A percentile compares a stretch with the other conserved stretches of the same genome.
Conservation (phyloP, 2,888 invertebrate species). For the Scotopteryx bipunctaria region DNA sequence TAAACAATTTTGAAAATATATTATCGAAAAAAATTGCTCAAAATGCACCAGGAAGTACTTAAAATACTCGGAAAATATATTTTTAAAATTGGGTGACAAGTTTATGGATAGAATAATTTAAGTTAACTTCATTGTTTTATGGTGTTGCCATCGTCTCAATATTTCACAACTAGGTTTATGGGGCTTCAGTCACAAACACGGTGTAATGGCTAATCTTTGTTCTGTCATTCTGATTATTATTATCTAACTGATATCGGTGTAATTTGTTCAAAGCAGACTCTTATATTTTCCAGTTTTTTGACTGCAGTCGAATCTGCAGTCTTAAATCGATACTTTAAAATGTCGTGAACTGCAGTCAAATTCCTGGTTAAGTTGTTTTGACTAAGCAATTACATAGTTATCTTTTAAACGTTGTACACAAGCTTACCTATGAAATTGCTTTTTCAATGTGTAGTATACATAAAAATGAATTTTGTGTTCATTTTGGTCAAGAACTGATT, state of each 20-base stretch:
- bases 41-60: not conserved
- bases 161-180: conserved; percentile 70
- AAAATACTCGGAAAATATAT: conserved; percentile 40
- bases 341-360: conserved; percentile 3
- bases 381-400: conserved; percentile 18
- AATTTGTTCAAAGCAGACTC: conserved; percentile 19
- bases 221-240: conserved; percentile 65
- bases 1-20: conserved; percentile 42
- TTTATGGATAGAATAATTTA: conserved; percentile 49
- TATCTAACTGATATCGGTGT: conserved; percentile 38
- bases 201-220: conserved; percentile 79
- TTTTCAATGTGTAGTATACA: conserved; percentile 12
- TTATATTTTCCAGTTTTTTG: conserved; percentile 9
- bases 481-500: conserved; percentile 58
- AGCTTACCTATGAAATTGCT: conserved; percentile 15
- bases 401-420: not conserved
- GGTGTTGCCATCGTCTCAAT: conserved; percentile 74
- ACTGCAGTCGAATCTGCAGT: not conserved
- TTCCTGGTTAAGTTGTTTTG: conserved; percentile 32
- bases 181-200: conserved; percentile 77
- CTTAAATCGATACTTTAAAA: not conserved
- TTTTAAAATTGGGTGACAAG: conserved; percentile 52
- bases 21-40: conserved; percentile 27
- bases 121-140: conserved; percentile 67
- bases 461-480: conserved; percentile 56